Base-by-base conservation (phyloP, 2,113 vertebrate species). In the Apodemus sylvaticus region DNA sequence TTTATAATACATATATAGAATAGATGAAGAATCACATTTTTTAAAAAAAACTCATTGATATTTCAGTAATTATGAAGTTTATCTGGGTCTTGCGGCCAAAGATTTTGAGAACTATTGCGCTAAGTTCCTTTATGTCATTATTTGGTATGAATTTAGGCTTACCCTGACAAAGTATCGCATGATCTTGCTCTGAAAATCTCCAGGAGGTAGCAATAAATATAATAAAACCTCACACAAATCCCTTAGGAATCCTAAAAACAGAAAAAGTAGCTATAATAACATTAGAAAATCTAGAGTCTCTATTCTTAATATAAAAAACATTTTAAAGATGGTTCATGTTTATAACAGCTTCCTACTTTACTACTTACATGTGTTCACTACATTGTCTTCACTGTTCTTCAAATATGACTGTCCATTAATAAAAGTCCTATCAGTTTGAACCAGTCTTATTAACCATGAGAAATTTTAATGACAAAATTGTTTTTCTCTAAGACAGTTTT, bases 131-230 rank as follows among this genome's bases (percentile, higher is more conserved):
- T 93, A 91, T 0, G 14, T 24, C 51, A 96, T 68, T 86, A 95
- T 82, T 62, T 89, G 34, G 19, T 79, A 86, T 81, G 14, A 96
- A 39, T 82, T 73, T 17, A 42, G 42, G 92, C 99, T 99, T 98
- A 99, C 99, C 99, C 99, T 99, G 97, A 99, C 98, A 98, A 99
- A 99, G 98, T 99, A 99, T 99, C 99, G 99, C 99, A 99, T 99
- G 98, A 99, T 99, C 99, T 99, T 99, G 98, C 99, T 99, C 99
- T 99, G 99, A 99, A 99, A 99, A 99, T 99, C 99, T 99, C 99
- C 99, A 99, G 99, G 99, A 99, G 99, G 99, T 99, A 99, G 99
- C 99, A 99, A 99, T 98, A 99, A 99, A 98, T 99, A 99, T 97
- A 99, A 97, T 99, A 99, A 99, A 98, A 99, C 98, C 98, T 99